phyloP scores from a whole-genome alignment of 2,797 vertebrate genomes.

The Neopelma chrysocephalum region DNA sequence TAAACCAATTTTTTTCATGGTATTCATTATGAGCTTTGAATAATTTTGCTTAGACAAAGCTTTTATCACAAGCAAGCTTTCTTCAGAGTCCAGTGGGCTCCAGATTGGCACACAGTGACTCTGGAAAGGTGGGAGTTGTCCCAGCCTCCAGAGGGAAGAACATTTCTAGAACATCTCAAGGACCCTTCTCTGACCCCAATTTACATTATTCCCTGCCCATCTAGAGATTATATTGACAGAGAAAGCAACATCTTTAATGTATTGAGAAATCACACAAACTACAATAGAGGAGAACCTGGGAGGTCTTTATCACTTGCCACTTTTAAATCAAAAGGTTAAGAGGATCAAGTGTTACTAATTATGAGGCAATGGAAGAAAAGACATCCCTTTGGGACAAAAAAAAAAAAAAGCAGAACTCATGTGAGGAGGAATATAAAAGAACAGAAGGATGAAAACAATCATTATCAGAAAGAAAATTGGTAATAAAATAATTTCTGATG shows the following conservation, averaged over 20 bases:
- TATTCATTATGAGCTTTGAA: background rate
- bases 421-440: background rate
- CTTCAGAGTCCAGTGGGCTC: background rate
- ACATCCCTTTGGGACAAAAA: background rate
- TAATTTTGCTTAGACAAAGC: background rate
- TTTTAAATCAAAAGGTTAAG: background rate
- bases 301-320: background rate
- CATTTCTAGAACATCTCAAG: background rate
- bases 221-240: background rate
- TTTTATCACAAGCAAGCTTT: background rate
- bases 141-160: background rate
- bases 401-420: background rate
- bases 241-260: background rate
- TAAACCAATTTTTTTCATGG: background rate
- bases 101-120: background rate
- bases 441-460: background rate
- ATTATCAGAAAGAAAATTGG: background rate
- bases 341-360: background rate
- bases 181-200: background rate
- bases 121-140: rapidly evolving
- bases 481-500: background rate
- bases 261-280: background rate
- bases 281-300: background rate
- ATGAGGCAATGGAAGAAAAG: background rate
- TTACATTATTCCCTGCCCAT: background rate